A percentile compares a stretch with the other conserved stretches of the same genome.
These are phyloP conservation scores for Latrodectus hesperus DNA, from an alignment of 2,888 invertebrate genomes.

Conservation along the genomic window DNA sequence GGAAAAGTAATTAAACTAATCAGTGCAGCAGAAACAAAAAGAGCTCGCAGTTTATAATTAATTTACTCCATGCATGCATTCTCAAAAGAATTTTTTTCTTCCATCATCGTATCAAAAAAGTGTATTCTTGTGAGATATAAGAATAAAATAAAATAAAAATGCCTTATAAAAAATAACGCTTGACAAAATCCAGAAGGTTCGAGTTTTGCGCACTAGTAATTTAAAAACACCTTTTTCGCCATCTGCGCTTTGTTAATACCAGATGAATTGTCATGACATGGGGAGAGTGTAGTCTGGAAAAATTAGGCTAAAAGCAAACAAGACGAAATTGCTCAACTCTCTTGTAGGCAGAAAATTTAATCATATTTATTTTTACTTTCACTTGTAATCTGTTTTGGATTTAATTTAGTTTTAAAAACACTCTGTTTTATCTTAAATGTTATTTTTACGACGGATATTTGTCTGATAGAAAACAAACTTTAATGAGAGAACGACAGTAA, in stretches of 20 bases:
- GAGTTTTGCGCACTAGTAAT: conserved; percentile 19
- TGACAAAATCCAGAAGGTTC: conserved; percentile 52
- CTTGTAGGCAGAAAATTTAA: no score
- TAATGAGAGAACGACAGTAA: no score
- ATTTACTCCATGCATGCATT: conserved; percentile 45
- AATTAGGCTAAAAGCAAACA: conserved; percentile 11
- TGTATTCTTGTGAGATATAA: conserved; percentile 43
- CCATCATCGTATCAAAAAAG: conserved; percentile 46
- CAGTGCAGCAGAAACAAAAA: conserved; percentile 62
- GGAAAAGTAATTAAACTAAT: conserved; percentile 65
- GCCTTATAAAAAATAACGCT: conserved; percentile 10
- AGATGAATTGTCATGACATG: conserved; percentile 14
- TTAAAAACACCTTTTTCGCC: conserved; percentile 13
- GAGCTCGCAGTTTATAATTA: conserved; percentile 59
- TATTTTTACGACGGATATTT: no score
- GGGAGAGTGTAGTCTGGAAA: neutral
- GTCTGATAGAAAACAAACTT: no score
- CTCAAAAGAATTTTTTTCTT: conserved; percentile 26
- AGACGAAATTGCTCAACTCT: neutral
- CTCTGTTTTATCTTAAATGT: no score
- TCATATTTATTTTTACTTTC: no score
- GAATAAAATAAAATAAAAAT: conserved; percentile 31
- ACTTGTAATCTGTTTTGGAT: no score
- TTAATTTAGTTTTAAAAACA: no score
- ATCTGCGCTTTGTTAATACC: conserved; percentile 47